Evolutionary conservation across 64 coral and sea anemone genomes (phyloP).

Genomic region (Astreopora myriophthalma): DNA sequence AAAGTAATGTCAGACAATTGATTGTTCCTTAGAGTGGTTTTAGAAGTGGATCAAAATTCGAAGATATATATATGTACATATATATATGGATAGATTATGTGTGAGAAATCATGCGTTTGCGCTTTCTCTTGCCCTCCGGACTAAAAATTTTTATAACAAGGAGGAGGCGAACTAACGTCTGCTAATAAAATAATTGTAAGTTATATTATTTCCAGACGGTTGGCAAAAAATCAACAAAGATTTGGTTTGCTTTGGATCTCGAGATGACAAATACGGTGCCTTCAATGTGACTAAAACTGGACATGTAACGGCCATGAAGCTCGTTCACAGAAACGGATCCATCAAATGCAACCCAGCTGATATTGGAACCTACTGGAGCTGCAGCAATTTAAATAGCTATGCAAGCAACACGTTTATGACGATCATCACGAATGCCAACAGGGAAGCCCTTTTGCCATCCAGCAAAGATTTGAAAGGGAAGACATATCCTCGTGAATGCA

Average conservation of each 20-base stretch:
- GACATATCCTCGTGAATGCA: background rate
- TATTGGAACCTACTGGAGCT: background rate
- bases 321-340: conserved; percentile 2
- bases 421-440: background rate
- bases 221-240: conserved; percentile 21
- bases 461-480: background rate
- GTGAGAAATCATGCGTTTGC: too few relatives aligned
- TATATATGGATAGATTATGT: too few relatives aligned
- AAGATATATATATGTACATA: too few relatives aligned
- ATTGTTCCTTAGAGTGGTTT: too few relatives aligned
- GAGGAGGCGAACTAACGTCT: too few relatives aligned
- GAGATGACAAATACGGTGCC: background rate
- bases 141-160: too few relatives aligned
- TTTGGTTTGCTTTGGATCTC: background rate
- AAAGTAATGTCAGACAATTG: too few relatives aligned
- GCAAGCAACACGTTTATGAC: background rate
- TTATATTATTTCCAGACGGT: background rate
- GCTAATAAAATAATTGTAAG: too few relatives aligned
- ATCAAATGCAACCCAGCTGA: background rate
- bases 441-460: background rate
- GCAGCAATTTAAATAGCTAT: background rate
- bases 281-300: background rate
- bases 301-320: conserved; percentile 1
- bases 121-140: too few relatives aligned
- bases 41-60: too few relatives aligned